Evolutionary conservation across 2,888 invertebrate genomes (phyloP).

Genomic region (Palloptera scutellata): DNA sequence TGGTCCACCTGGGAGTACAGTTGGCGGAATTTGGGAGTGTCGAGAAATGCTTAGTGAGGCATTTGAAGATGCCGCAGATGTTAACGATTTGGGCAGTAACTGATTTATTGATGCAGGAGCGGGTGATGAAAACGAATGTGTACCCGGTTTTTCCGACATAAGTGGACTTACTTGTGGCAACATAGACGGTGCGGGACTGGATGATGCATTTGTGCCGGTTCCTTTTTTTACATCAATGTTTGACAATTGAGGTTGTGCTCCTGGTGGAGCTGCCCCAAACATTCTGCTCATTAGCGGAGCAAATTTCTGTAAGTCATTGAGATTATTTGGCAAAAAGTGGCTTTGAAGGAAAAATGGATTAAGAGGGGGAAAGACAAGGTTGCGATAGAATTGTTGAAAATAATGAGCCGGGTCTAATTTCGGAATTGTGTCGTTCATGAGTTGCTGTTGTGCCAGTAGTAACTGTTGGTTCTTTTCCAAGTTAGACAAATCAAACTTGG

Average conservation of each 20-base stretch:
- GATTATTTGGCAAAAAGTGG: slow-evolving; percentile 65
- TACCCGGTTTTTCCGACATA: slow-evolving; percentile 38
- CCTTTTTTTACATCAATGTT: slow-evolving; percentile 33
- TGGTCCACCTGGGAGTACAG: slow-evolving; percentile 64
- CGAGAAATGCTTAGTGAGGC: slow-evolving; percentile 37
- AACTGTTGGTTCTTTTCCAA: slow-evolving; percentile 70
- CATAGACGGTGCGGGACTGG: slow-evolving; percentile 22
- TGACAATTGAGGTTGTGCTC: slow-evolving; percentile 20
- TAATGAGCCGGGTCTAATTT: slow-evolving; percentile 68
- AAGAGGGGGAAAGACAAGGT: slow-evolving; percentile 69
- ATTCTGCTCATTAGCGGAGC: slow-evolving; percentile 63
- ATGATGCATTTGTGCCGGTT: slow-evolving; percentile 17
- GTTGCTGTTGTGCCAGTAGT: slow-evolving; percentile 72
- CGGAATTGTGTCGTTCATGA: slow-evolving; percentile 70
- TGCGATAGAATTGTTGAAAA: slow-evolving; percentile 71
- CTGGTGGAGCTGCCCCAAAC: slow-evolving; percentile 38
- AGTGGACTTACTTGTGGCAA: slow-evolving; percentile 43
- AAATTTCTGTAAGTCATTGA: slow-evolving; percentile 71
- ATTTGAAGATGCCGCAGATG: slow-evolving; percentile 30
- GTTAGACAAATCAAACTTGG: slow-evolving; percentile 55
- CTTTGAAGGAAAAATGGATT: slow-evolving; percentile 73
- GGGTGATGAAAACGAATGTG: slow-evolving; percentile 42
- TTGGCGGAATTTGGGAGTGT: slow-evolving; percentile 42
- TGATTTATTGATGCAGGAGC: slow-evolving; percentile 42
- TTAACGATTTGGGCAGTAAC: slow-evolving; percentile 45